Evolutionary conservation across 2,113 vertebrate species (phyloP), one percentile per base, ranked within the genome.

Genomic region (Misgurnus anguillicaudatus): DNA sequence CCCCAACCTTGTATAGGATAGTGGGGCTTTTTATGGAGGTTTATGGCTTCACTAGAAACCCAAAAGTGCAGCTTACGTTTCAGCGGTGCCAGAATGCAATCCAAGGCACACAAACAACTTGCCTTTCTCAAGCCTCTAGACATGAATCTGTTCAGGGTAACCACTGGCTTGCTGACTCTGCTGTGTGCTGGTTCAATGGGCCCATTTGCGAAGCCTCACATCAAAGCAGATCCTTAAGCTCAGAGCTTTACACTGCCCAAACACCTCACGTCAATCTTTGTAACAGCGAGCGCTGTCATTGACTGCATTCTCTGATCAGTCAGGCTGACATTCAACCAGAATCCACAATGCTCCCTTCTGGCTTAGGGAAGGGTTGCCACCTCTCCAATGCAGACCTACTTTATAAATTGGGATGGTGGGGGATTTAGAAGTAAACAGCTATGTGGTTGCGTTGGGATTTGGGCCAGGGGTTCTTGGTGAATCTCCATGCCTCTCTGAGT

Each of bases 141-240:
- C 78, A 72, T 64, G n/a, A 71, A 55, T 79, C 42, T 72, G 41
- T 70, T 73, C 42, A 42, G 68, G 60, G 51, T 72, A 80, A 80
- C 78, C 78, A n/a, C 78, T 64, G 68, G 24, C 68, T 72, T 80
- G 78, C 78, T 80, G 78, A 80, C 61, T 53, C 36, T 80, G 78
- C 78, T 55, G 68, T 73, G 24, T 64, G 13, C 60, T 42, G 78
- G 58, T n/a, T 53, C n/a, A 55, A 42, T 61, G 38, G 58, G 42
- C 57, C 61, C 45, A 9, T 64, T 69, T 21, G 45, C 31, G 9
- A 76, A 21, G 45, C 31, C 48, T 63, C 66, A 21, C 73, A 47
- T 63, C 48, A 73, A 39, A 65, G 60, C 24, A 47, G 42, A 47
- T 69, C 21, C 48, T 47, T 64, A 51, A 19, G 9, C 63, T 64